Conservation (phyloP, 2,888 invertebrate genomes). For the Caenorhabditis japonica region DNA sequence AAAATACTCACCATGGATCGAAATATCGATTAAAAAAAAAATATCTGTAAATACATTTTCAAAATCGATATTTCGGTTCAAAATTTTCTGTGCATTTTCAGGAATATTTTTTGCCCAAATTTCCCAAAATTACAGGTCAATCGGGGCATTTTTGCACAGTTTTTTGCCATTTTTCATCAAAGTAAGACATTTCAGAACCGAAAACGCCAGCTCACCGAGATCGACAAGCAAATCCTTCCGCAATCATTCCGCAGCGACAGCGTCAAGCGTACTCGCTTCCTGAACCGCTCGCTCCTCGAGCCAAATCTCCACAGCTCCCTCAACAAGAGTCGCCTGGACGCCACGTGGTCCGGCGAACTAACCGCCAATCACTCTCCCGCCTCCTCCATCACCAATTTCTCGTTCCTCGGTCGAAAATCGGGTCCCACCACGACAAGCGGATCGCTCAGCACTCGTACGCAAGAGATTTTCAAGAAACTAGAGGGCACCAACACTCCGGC, state of each 20-base stretch:
- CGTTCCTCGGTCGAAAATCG: conserved; percentile 36
- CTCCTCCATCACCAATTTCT: conserved; percentile 44
- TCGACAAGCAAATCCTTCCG: conserved; percentile 26
- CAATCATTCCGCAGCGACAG: conserved; percentile 29
- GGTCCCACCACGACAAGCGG: conserved; percentile 28
- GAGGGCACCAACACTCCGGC: conserved; percentile 40
- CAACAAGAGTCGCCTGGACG: conserved; percentile 11
- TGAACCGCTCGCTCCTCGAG: conserved; percentile 46
- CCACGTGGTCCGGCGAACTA: conserved; percentile 46
- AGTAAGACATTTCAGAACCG: conserved; percentile 43
- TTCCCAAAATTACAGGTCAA: too few relatives aligned
- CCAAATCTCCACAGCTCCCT: conserved; percentile 17
- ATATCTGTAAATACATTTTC: too few relatives aligned
- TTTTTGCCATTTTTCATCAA: too few relatives aligned
- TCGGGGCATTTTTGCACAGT: too few relatives aligned
- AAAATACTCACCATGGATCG: too few relatives aligned
- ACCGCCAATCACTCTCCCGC: conserved; percentile 45
- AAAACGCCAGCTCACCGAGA: conserved; percentile 51
- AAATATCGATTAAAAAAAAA: too few relatives aligned
- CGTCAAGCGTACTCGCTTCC: conserved; percentile 29
- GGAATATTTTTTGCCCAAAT: too few relatives aligned
- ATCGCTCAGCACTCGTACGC: conserved; percentile 47
- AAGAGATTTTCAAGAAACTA: conserved; percentile 36
- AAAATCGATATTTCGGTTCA: too few relatives aligned
- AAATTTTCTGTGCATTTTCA: too few relatives aligned